A percentile compares a stretch with the other conserved stretches of the same genome.
Evolutionary conservation across 2,888 invertebrate genomes (phyloP).

Genomic region (Sialis fuliginosa): DNA sequence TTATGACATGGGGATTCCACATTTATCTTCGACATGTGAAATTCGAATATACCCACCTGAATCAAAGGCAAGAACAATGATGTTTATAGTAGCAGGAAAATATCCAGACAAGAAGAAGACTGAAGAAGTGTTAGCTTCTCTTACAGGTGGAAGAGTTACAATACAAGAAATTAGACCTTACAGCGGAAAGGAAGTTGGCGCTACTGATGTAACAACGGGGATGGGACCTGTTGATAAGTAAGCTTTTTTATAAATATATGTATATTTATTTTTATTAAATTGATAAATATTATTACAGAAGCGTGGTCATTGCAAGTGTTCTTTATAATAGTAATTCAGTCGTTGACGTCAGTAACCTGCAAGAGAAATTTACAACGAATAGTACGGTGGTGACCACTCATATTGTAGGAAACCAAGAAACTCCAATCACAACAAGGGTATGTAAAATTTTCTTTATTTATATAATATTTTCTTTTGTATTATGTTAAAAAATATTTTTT

Average conservation of each 20-base stretch:
- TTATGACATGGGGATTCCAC: conserved; percentile 72
- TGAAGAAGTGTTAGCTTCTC: conserved; percentile 54
- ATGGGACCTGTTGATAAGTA: conserved; percentile 38
- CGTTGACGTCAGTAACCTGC: conserved; percentile 54
- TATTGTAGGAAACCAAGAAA: conserved; percentile 6
- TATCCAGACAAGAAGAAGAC: conserved; percentile 55
- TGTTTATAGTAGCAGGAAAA: conserved; percentile 64
- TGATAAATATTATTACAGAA: conserved; percentile 25
- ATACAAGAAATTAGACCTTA: conserved; percentile 60
- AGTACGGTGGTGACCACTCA: conserved; percentile 1
- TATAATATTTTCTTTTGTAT: not conserved
- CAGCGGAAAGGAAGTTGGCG: conserved; percentile 34
- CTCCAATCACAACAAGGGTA: not conserved
- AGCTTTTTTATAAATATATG: conserved; percentile 11
- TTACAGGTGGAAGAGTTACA: conserved; percentile 63
- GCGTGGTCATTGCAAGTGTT: conserved; percentile 54
- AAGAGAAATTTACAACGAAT: conserved; percentile 30
- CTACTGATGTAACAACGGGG: conserved; percentile 31
- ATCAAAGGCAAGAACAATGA: conserved; percentile 54
- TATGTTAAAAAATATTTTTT: not conserved
- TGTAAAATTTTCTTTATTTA: not conserved
- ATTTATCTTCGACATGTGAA: conserved; percentile 49
- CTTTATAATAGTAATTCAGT: conserved; percentile 45
- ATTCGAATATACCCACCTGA: conserved; percentile 66
- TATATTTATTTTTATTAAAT: not conserved